A percentile compares a stretch with the other conserved stretches of the same genome.
These are phyloP conservation scores for Gila orcuttii DNA, from an alignment of 2,113 vertebrate genomes.

Conservation along the genomic window DNA sequence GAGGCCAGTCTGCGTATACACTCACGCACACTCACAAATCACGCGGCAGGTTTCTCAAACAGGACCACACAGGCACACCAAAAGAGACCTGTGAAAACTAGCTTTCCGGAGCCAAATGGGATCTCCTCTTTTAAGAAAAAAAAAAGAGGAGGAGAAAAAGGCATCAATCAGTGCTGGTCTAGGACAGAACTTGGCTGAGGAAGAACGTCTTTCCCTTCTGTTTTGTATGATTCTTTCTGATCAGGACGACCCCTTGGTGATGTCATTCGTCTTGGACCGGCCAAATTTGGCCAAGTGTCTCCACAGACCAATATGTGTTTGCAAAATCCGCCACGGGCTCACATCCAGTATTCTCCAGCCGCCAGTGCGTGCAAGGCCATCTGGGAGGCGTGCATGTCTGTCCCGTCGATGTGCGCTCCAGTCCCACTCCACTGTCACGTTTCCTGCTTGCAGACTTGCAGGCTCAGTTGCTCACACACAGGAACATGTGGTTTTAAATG, in stretches of 20 bases:
- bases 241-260: background rate
- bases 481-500: constrained; percentile 93
- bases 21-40: constrained; percentile 7
- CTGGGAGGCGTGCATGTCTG: constrained; percentile 41
- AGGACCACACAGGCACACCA: constrained; percentile 44
- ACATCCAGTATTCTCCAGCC: constrained; percentile 25
- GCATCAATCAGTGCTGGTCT: constrained; percentile 2
- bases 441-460: constrained; percentile 67
- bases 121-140: constrained; percentile 31
- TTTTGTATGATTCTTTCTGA: constrained; percentile 9
- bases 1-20: constrained; percentile 31
- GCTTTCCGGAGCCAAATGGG: constrained; percentile 45
- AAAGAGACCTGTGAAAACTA: constrained; percentile 38
- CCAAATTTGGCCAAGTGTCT: constrained; percentile 4
- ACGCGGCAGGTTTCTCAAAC: constrained; percentile 60
- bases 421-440: constrained; percentile 73
- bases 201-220: background rate
- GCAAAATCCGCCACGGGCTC: background rate
- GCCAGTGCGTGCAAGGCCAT: background rate
- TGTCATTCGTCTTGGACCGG: constrained; percentile 32
- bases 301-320: background rate
- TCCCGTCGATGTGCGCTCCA: constrained; percentile 67
- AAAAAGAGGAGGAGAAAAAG: constrained; percentile 13
- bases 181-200: background rate
- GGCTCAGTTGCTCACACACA: constrained; percentile 73